Evolutionary conservation across 2,888 invertebrate species (phyloP).

Genomic region (Eudemis profundana): DNA sequence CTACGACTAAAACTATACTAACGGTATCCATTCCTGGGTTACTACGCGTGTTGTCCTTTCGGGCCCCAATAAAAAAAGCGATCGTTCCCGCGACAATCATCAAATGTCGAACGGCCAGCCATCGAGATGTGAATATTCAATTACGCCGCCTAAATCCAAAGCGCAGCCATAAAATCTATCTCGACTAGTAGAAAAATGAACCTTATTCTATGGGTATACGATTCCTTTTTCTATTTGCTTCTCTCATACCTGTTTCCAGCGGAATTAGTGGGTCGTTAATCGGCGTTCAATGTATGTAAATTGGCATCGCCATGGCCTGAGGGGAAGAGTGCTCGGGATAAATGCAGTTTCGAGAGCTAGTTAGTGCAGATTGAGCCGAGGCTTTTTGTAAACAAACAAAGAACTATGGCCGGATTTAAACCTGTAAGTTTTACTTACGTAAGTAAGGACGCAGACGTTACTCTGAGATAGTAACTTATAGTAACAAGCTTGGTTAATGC

Average conservation of each 20-base stretch:
- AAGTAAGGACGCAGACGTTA: no score
- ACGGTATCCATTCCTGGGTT: background rate
- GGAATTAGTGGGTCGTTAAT: constrained; percentile 63
- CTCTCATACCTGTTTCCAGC: constrained; percentile 48
- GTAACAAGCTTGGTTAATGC: no score
- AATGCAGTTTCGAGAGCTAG: constrained; percentile 22
- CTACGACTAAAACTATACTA: constrained; percentile 11
- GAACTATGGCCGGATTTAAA: background rate
- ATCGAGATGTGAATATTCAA: constrained; percentile 75
- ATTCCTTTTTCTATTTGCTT: constrained; percentile 44
- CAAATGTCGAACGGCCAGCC: constrained; percentile 63
- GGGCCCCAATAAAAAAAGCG: constrained; percentile 36
- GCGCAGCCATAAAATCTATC: constrained; percentile 49
- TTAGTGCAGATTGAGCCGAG: constrained; percentile 8
- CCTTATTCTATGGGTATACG: constrained; percentile 48
- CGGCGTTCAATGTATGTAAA: constrained; percentile 68
- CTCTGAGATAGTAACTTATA: no score
- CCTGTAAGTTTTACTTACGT: no score
- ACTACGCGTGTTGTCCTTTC: constrained; percentile 13
- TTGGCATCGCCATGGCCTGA: constrained; percentile 56
- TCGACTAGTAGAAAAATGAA: constrained; percentile 50
- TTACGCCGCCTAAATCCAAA: constrained; percentile 62
- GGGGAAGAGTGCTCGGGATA: constrained; percentile 39
- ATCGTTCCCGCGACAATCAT: constrained; percentile 59
- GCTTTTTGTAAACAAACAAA: background rate